Conservation (phyloP, 2,113 vertebrate genomes). For the Cariama cristata region DNA sequence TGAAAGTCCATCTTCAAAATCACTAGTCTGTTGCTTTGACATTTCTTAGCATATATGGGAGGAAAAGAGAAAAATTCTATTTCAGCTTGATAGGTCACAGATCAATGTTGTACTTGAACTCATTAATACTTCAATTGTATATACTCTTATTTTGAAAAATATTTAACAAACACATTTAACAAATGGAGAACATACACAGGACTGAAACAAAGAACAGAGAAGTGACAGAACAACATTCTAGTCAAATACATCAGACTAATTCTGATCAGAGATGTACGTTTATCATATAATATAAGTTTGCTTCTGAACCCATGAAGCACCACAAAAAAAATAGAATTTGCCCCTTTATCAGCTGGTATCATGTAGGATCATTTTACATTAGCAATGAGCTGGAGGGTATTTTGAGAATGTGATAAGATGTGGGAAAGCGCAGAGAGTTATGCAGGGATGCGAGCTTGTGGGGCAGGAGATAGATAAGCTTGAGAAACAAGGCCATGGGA, state of each 20-base stretch:
- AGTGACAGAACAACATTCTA: neutral
- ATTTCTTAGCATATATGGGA: neutral
- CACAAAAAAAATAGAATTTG: neutral
- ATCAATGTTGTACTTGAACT: neutral
- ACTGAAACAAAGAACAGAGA: neutral
- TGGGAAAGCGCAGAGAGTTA: no score
- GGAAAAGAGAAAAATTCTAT: neutral
- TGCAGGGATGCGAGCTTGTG: no score
- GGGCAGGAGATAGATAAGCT: no score
- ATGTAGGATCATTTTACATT: no score
- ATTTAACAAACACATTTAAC: neutral
- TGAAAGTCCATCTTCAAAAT: neutral
- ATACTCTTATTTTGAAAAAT: neutral
- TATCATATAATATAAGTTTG: neutral
- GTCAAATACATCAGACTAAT: neutral
- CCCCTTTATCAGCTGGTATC: neutral
- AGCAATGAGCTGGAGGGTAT: no score
- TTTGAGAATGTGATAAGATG: no score
- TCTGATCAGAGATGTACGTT: neutral
- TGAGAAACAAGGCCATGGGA: no score
- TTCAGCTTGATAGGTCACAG: neutral
- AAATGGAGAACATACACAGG: neutral
- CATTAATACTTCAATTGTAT: neutral
- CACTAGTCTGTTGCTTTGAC: neutral
- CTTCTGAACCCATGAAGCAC: neutral